Evolutionary conservation across 2,797 vertebrate genomes (phyloP).

Genomic region (Chloroceryle inda): DNA sequence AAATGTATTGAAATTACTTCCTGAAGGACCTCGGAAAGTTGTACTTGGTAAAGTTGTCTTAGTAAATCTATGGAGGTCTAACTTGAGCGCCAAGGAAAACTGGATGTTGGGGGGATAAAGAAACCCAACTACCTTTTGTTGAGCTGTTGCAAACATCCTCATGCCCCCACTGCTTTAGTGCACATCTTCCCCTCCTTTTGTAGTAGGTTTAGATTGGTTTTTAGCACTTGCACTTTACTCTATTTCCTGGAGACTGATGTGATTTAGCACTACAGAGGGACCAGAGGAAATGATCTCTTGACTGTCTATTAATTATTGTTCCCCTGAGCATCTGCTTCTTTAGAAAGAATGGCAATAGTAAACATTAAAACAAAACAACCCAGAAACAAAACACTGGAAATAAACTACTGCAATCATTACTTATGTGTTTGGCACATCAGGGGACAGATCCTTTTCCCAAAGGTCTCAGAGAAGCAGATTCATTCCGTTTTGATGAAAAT

Average conservation of each 20-base stretch:
- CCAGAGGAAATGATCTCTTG: slow-evolving; percentile 47
- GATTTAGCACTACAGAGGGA: neutral
- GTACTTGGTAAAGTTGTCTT: neutral
- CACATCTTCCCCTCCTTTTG: neutral
- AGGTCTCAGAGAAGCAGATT: neutral
- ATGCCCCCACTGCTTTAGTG: neutral
- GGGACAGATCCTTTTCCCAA: neutral
- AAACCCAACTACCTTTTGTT: neutral
- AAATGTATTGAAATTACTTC: neutral
- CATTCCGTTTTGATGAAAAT: neutral
- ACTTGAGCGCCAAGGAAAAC: neutral
- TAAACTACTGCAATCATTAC: neutral
- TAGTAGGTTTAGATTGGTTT: neutral
- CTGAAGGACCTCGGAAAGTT: neutral
- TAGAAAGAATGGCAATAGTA: neutral
- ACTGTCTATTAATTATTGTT: slow-evolving; percentile 63
- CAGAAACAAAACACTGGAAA: neutral
- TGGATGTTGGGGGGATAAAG: neutral
- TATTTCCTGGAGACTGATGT: slow-evolving; percentile 28
- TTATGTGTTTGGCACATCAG: neutral
- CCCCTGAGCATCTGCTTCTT: neutral
- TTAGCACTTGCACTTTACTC: neutral
- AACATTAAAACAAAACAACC: neutral
- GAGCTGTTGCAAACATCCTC: neutral
- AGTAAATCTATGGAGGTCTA: neutral